Evolutionary conservation across 2,888 invertebrate species (phyloP), one percentile per base, ranked within the genome.

Genomic region (Thalpophila matura): DNA sequence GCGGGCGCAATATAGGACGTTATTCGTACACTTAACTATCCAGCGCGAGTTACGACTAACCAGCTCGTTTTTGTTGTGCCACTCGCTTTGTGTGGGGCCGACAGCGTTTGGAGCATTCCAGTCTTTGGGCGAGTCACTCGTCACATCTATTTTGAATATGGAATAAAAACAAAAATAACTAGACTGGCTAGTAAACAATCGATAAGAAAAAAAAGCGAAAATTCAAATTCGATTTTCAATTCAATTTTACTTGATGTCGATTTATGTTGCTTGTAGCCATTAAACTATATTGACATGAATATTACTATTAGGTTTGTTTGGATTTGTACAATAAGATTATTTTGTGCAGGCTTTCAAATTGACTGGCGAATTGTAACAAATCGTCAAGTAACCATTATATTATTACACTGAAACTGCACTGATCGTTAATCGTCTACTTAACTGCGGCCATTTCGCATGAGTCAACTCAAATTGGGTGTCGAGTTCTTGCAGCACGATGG

Each of bases 21-120:
- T 88, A 90, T 88, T 89, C 84, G 88, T 89, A 87, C 88, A 80
- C 82, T 87, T 89, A 89, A 91, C 89, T 89, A 89, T 89, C 88
- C 74, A 73, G 83, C 79, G 77, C 86, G 85, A 91, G 87, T 91
- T 91, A 91, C 87, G 87, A 87, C 81, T 84, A 84, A 84, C 82
- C 75, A 82, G 83, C 79, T 77, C 82, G 82, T 82, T 84, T 79
- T 77, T 80, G 82, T 80, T 79, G 76, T 78, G 74, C 76, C 77
- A 78, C 74, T 68, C 55, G 74, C 73, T 72, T 69, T 67, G 72
- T 77, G 70, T 71, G 63, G 40, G 50, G 68, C 58, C 75, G 46
- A 55, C 58, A 60, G 67, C 58, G 74, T 80, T 77, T 69, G 67
- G 62, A 64, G 67, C 77, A 66, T 74, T 70, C 77, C 64, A 81